Percentiles rank a stretch among this genome's conserved stretches.
phyloP scores from a whole-genome alignment of 2,888 invertebrate genomes.

The Netelia fuscicornis region DNA sequence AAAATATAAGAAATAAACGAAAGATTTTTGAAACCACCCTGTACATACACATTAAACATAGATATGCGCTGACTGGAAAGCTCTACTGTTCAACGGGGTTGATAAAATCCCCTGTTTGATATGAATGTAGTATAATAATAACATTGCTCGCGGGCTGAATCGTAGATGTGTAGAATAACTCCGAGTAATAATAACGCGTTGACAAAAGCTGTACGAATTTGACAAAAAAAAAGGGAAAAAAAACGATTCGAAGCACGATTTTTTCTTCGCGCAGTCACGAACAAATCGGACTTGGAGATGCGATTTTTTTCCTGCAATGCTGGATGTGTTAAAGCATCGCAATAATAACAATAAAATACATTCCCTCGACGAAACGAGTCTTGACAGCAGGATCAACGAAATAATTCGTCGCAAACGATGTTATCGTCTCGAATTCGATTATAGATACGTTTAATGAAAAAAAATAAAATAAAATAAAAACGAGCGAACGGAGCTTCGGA shows the following conservation, averaged over 20 bases:
- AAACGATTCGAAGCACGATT: slow-evolving; percentile 7
- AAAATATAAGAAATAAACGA: background rate
- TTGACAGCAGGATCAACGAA: slow-evolving; percentile 49
- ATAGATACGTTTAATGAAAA: slow-evolving; percentile 33
- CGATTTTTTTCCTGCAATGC: slow-evolving; percentile 14
- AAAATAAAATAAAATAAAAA: background rate
- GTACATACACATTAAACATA: background rate
- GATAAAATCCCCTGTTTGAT: slow-evolving; percentile 51
- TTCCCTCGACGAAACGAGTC: slow-evolving; percentile 52
- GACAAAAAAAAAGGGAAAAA: background rate
- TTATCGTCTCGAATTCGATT: slow-evolving; percentile 44
- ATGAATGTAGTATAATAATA: slow-evolving; percentile 35
- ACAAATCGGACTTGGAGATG: background rate
- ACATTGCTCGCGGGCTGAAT: slow-evolving; percentile 19
- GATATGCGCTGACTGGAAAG: slow-evolving; percentile 1
- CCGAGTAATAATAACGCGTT: slow-evolving; percentile 11
- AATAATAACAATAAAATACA: slow-evolving; percentile 55
- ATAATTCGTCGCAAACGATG: slow-evolving; percentile 7
- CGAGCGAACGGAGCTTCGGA: slow-evolving; percentile 53
- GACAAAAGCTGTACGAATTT: background rate
- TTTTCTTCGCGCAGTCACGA: background rate
- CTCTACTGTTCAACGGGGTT: slow-evolving; percentile 41
- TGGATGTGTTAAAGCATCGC: background rate
- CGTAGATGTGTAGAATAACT: slow-evolving; percentile 20
- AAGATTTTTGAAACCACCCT: too few relatives aligned